phyloP scores from a whole-genome alignment of 1,140 invertebrate species.

The Polyergus mexicanus region DNA sequence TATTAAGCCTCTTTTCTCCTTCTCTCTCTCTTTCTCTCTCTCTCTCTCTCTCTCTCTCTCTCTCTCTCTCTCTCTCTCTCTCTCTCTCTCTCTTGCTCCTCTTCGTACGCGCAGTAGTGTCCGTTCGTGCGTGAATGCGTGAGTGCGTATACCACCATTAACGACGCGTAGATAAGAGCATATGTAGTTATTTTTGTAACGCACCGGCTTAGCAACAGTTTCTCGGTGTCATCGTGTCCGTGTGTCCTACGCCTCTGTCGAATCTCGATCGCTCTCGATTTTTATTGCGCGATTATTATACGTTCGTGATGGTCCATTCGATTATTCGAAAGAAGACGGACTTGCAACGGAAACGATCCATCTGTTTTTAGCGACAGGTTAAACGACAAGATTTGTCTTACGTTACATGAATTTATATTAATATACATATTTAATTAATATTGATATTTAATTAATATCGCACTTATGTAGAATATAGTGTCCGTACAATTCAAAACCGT shows the following conservation, averaged over 20 bases:
- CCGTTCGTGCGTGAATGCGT: slow-evolving; percentile 40
- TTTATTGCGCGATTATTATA: slow-evolving; percentile 2
- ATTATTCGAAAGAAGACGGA: not conserved
- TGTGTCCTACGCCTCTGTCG: slow-evolving; percentile 37
- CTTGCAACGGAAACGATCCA: not conserved
- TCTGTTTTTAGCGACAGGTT: not conserved
- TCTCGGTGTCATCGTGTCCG: slow-evolving; percentile 57
- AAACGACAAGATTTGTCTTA: not conserved
- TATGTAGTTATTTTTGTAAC: slow-evolving; percentile 77
- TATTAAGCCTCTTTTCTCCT: slow-evolving; percentile 14
- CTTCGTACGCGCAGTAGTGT: slow-evolving; percentile 22
- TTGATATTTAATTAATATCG: not conserved
- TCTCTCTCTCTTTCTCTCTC: not conserved
- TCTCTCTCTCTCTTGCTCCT: slow-evolving; percentile 20
- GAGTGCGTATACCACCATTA: slow-evolving; percentile 65
- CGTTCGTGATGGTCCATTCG: not conserved
- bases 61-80: not conserved
- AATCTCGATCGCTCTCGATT: slow-evolving; percentile 31
- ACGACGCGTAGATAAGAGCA: slow-evolving; percentile 72
- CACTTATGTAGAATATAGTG: not conserved
- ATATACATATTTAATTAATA: not conserved
- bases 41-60: slow-evolving; percentile 13
- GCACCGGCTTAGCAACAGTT: slow-evolving; percentile 79
- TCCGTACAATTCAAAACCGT: not conserved
- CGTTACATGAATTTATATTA: not conserved